Percentiles rank a stretch among this genome's conserved stretches.
Evolutionary conservation across 2,113 vertebrate species (phyloP).

Genomic region (Hydrolagus affinis): DNA sequence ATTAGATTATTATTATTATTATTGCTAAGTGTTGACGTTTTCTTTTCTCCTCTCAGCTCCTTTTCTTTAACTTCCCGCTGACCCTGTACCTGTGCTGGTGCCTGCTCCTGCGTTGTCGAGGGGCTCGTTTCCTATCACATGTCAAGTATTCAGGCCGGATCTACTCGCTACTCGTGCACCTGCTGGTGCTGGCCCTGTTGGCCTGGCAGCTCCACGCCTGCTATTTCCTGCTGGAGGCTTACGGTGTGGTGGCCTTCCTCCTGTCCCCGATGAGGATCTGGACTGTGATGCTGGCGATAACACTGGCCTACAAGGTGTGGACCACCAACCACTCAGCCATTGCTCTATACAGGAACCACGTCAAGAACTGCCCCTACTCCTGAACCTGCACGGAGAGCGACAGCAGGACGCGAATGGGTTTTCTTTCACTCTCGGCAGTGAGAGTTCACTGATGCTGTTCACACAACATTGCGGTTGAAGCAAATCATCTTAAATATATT

Average conservation of each 20-base stretch:
- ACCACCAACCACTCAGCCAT: slow-evolving; percentile 51
- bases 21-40: background rate
- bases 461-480: too few species aligned
- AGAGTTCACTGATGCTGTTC: too few species aligned
- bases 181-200: slow-evolving; percentile 70
- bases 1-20: too few species aligned
- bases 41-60: slow-evolving; percentile 55
- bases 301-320: slow-evolving; percentile 72
- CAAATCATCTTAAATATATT: too few species aligned
- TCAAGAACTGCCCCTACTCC: slow-evolving; percentile 61
- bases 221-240: slow-evolving; percentile 76
- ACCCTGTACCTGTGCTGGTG: slow-evolving; percentile 87
- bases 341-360: slow-evolving; percentile 51
- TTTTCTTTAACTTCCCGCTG: slow-evolving; percentile 87
- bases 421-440: too few species aligned
- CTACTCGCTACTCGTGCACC: slow-evolving; percentile 53
- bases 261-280: slow-evolving; percentile 82
- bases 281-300: slow-evolving; percentile 62
- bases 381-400: slow-evolving; percentile 48
- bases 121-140: slow-evolving; percentile 74
- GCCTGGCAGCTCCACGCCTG: slow-evolving; percentile 80
- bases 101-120: slow-evolving; percentile 70
- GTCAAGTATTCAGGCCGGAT: slow-evolving; percentile 48
- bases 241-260: slow-evolving; percentile 72
- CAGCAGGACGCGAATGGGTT: too few species aligned